These are phyloP conservation scores for Heliconius hermathena DNA, from an alignment of 1,140 invertebrate genomes.

Conservation along the genomic window DNA sequence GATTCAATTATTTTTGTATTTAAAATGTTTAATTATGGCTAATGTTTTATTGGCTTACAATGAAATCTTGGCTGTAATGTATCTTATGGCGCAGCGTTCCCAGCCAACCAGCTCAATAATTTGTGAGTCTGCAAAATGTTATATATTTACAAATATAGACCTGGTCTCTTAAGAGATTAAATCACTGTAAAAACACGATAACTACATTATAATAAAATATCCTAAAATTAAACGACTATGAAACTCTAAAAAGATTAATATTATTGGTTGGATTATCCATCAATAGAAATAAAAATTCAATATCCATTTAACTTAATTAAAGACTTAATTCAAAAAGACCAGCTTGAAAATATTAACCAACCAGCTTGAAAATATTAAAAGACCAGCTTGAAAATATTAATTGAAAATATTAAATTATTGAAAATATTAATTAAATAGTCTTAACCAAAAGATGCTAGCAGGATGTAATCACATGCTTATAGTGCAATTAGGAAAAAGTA, in stretches of 20 bases:
- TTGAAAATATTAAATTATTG: too few relatives aligned
- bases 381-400: constrained; percentile 28
- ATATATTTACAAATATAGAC: too few relatives aligned
- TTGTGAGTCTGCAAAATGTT: too few relatives aligned
- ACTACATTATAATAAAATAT: too few relatives aligned
- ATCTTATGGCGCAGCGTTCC: too few relatives aligned
- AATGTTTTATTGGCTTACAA: too few relatives aligned
- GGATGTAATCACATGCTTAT: constrained; percentile 45
- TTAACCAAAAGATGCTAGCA: constrained; percentile 28
- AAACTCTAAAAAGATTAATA: background rate
- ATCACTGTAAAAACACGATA: too few relatives aligned
- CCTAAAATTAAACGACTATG: background rate
- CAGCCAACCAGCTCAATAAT: too few relatives aligned
- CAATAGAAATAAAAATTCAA: background rate
- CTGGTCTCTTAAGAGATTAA: too few relatives aligned
- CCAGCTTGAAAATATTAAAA: constrained; percentile 28
- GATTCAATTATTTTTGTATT: background rate
- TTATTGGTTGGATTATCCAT: background rate
- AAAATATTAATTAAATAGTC: too few relatives aligned
- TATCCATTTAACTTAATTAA: constrained; percentile 18
- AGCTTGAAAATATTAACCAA: constrained; percentile 26
- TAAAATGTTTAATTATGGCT: background rate
- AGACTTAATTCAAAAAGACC: constrained; percentile 21
- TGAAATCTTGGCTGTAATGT: too few relatives aligned
- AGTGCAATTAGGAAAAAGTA: constrained; percentile 35